Evolutionary conservation across 1,140 invertebrate genomes (phyloP).

Genomic region (Hypsibius dujardini): DNA sequence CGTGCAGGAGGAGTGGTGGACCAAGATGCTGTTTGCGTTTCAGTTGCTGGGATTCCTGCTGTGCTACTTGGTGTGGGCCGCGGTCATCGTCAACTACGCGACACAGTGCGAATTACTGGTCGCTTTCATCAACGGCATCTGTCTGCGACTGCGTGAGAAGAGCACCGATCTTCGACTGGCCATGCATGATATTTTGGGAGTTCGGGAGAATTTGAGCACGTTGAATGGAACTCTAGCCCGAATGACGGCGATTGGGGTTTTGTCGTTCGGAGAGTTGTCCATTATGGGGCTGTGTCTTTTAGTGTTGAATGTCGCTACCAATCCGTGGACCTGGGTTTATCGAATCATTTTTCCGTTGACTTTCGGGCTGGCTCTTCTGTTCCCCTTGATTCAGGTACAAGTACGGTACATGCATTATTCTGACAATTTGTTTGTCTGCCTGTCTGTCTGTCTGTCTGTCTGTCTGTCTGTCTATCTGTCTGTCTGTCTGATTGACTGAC

Average conservation of each 20-base stretch:
- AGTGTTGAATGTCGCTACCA: slow-evolving; percentile 28
- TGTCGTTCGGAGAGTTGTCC: slow-evolving; percentile 32
- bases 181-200: slow-evolving; percentile 33
- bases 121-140: slow-evolving; percentile 31
- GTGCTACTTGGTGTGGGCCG: slow-evolving; percentile 30
- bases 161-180: slow-evolving; percentile 31
- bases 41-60: slow-evolving; percentile 29
- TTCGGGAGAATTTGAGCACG: slow-evolving; percentile 29
- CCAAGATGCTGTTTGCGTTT: slow-evolving; percentile 28
- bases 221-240: slow-evolving; percentile 32
- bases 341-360: slow-evolving; percentile 29
- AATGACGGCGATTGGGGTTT: slow-evolving; percentile 31
- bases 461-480: no score
- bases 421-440: no score
- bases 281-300: slow-evolving; percentile 32
- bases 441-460: no score
- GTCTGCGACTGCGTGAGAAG: slow-evolving; percentile 31
- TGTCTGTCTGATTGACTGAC: no score
- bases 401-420: no score
- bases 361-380: slow-evolving; percentile 29
- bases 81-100: slow-evolving; percentile 33
- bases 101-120: slow-evolving; percentile 35
- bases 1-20: neutral
- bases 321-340: slow-evolving; percentile 29
- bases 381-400: slow-evolving; percentile 30